phyloP scores from a whole-genome alignment of 2,888 invertebrate genomes.

The Habroteleia sp. region DNA sequence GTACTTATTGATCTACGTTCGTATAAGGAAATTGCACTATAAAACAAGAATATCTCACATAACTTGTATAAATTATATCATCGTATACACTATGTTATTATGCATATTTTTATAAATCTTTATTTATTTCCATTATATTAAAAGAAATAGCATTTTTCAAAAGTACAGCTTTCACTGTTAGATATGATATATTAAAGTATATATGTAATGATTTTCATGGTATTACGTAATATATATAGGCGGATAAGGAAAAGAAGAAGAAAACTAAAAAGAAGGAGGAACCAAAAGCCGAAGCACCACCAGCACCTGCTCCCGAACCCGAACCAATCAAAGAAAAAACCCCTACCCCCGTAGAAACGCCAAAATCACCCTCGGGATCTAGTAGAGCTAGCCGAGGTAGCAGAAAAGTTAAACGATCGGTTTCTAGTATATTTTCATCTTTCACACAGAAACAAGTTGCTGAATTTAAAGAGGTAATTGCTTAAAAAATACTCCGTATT shows the following conservation, averaged over 20 bases:
- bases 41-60: too few relatives aligned
- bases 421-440: conserved; percentile 98
- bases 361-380: conserved; percentile 82
- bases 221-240: too few relatives aligned
- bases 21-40: too few relatives aligned
- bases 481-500: too few relatives aligned
- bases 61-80: too few relatives aligned
- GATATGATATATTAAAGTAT: too few relatives aligned
- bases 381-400: conserved; percentile 91
- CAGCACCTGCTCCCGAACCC: conserved; percentile 84
- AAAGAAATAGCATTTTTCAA: too few relatives aligned
- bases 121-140: too few relatives aligned
- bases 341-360: conserved; percentile 81
- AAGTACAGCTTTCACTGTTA: too few relatives aligned
- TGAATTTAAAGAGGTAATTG: conserved; percentile 93
- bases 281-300: conserved; percentile 86
- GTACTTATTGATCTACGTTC: too few relatives aligned
- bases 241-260: conserved; percentile 97
- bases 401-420: conserved; percentile 91
- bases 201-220: not conserved
- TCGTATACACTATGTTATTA: too few relatives aligned
- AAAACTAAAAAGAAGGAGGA: conserved; percentile 87
- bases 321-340: conserved; percentile 84
- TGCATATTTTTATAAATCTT: too few relatives aligned
- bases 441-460: conserved; percentile 98